Conservation (phyloP, 2,888 invertebrate genomes). For the Disparrhopalites patrizii region DNA sequence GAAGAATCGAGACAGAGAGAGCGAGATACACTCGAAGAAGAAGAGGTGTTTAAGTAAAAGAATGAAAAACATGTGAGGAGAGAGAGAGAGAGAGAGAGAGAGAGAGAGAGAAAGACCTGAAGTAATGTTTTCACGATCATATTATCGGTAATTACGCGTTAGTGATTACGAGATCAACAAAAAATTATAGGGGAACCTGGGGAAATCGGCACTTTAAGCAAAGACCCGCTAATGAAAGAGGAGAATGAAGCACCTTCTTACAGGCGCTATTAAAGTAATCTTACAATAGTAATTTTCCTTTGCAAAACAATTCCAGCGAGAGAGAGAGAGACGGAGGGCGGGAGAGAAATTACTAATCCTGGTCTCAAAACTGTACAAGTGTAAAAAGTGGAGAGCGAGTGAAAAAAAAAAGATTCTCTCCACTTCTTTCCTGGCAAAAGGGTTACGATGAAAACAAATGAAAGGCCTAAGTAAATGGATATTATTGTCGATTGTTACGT, state of each 20-base stretch:
- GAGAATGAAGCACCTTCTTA: conserved; percentile 29
- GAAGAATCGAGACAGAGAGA: background rate
- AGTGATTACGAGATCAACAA: conserved; percentile 46
- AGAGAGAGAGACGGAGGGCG: no score
- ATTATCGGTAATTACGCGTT: conserved; percentile 48
- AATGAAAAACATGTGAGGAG: background rate
- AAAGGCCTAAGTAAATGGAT: conserved; percentile 20
- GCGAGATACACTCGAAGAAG: background rate
- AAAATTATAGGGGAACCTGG: conserved; percentile 45
- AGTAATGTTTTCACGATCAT: conserved; percentile 47
- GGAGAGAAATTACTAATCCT: no score
- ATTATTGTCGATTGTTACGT: conserved; percentile 21
- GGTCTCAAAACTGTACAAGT: conserved; percentile 18
- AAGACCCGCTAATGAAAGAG: conserved; percentile 48
- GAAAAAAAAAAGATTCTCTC: no score
- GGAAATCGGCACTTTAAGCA: conserved; percentile 47
- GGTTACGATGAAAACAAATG: background rate
- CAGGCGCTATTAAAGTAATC: conserved; percentile 38
- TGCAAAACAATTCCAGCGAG: conserved; percentile 41
- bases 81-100: background rate
- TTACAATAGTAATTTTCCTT: conserved; percentile 37
- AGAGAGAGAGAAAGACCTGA: conserved; percentile 22
- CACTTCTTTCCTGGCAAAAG: no score
- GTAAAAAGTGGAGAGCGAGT: no score
- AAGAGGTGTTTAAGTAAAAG: background rate